A percentile compares a stretch with the other conserved stretches of the same genome.
phyloP scores from a whole-genome alignment of 2,113 vertebrate genomes.

The Podarcis muralis region DNA sequence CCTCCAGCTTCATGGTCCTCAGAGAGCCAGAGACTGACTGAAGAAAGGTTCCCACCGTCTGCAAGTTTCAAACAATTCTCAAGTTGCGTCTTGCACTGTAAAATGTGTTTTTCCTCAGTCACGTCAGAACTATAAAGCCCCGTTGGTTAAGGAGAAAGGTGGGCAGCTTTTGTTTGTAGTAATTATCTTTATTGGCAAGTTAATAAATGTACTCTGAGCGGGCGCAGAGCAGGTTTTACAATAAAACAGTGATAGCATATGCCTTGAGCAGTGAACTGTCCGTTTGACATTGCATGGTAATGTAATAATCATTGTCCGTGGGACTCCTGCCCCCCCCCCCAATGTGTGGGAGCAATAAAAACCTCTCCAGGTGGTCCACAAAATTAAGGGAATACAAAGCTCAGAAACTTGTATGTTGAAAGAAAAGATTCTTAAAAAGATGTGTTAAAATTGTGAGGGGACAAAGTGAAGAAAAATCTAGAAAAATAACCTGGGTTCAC shows the following conservation, averaged over 20 bases:
- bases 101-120: neutral
- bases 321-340: neutral
- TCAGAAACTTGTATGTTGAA: neutral
- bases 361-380: rapidly evolving
- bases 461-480: neutral
- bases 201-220: neutral
- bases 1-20: neutral
- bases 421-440: neutral
- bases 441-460: neutral
- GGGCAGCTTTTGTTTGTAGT: neutral
- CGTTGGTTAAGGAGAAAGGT: neutral
- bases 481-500: neutral
- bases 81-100: neutral
- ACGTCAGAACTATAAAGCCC: rapidly evolving
- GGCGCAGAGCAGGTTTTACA: neutral
- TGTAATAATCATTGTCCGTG: neutral
- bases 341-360: rapidly evolving
- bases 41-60: rapidly evolving
- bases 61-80: neutral
- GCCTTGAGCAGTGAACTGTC: neutral
- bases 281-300: neutral
- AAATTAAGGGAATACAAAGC: neutral
- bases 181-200: rapidly evolving
- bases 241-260: neutral
- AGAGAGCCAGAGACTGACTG: rapidly evolving